phyloP scores from a whole-genome alignment of 1,140 invertebrate genomes.

The Formica selysi region DNA sequence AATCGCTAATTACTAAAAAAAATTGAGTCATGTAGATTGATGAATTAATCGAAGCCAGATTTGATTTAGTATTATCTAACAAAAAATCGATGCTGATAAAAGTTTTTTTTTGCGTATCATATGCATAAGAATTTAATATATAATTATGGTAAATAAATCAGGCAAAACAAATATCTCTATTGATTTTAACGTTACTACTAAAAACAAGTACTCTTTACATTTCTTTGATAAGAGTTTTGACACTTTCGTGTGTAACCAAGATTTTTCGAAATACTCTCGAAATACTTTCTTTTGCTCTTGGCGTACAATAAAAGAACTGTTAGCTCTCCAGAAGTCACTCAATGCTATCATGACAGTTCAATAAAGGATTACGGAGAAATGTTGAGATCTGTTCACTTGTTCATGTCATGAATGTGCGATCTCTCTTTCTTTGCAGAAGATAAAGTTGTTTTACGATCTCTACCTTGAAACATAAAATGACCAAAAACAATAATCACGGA shows the following conservation, averaged over 20 bases:
- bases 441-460: neutral
- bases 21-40: neutral
- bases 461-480: neutral
- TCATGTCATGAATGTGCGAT: slow-evolving; percentile 13
- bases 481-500: no score
- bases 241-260: neutral
- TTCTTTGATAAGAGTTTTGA: neutral
- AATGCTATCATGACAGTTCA: neutral
- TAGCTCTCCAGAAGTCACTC: neutral
- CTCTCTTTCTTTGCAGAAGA: slow-evolving; percentile 4
- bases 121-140: neutral
- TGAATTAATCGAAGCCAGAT: slow-evolving; percentile 11
- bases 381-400: slow-evolving; percentile 18
- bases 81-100: neutral
- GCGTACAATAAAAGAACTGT: neutral
- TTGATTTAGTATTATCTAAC: neutral
- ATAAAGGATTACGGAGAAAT: neutral
- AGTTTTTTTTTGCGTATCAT: neutral
- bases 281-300: neutral
- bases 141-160: neutral
- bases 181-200: neutral
- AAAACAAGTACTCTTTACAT: neutral
- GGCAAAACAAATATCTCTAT: no score
- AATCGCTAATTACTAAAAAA: slow-evolving; percentile 17
- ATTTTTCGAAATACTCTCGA: neutral